Evolutionary conservation across 2,797 vertebrate genomes (phyloP).

Genomic region (Parotocinclus haroldoi): DNA sequence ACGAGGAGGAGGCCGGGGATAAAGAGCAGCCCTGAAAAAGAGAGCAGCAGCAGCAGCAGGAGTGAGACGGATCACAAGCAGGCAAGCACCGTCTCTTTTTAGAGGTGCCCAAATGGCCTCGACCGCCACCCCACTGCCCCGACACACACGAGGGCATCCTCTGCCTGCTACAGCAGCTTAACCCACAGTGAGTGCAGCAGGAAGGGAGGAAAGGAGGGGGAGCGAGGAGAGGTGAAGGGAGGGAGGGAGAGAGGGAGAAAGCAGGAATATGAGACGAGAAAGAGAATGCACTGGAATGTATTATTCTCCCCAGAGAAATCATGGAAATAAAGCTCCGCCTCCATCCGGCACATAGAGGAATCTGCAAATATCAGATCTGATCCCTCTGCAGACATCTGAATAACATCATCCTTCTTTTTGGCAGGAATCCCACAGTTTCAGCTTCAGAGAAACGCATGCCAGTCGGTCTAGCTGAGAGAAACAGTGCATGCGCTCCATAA

Average conservation of each 20-base stretch:
- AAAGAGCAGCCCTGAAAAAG: constrained; percentile 69
- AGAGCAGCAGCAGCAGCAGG: constrained; percentile 46
- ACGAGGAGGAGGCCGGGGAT: constrained; percentile 38
- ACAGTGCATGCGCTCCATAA: neutral
- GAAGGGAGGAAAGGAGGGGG: constrained; percentile 3
- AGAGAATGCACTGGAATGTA: constrained; percentile 38
- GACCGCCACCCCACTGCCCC: constrained; percentile 50
- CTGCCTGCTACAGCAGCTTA: constrained; percentile 32
- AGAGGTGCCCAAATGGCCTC: constrained; percentile 33
- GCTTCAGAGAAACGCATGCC: neutral
- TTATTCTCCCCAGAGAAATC: constrained; percentile 25
- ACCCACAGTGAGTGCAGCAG: constrained; percentile 13
- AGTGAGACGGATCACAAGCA: constrained; percentile 35
- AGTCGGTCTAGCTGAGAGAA: neutral
- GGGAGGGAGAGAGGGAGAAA: constrained; percentile 18
- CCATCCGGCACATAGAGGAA: constrained; percentile 6
- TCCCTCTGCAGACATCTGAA: constrained; percentile 1
- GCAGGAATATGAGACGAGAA: constrained; percentile 22
- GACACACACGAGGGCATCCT: constrained; percentile 55
- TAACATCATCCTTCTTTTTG: neutral
- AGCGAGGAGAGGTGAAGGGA: constrained; percentile 13
- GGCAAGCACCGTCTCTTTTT: constrained; percentile 27
- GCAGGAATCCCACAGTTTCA: constrained; percentile 4
- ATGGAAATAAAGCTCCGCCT: constrained; percentile 34
- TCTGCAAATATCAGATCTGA: neutral